Percentiles rank a stretch among this genome's conserved stretches.
phyloP scores from a whole-genome alignment of 2,888 invertebrate genomes.

The Chaetogeoica ovagalla region DNA sequence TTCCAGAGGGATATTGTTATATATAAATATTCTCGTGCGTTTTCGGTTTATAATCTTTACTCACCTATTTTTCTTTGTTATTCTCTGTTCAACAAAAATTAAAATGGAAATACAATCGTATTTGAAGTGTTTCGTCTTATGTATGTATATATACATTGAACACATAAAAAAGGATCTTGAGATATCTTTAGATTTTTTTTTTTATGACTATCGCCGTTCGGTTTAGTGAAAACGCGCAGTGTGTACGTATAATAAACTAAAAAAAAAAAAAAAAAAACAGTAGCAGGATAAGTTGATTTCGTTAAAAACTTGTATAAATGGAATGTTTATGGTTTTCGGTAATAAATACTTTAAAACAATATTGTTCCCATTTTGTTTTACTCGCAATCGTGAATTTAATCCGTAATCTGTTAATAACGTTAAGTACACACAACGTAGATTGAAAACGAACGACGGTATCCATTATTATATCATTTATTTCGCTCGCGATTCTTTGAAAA shows the following conservation, averaged over 20 bases:
- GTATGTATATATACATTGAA: background rate
- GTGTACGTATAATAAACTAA: too few species aligned
- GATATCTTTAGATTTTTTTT: background rate
- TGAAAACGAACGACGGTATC: background rate
- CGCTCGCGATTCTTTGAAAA: background rate
- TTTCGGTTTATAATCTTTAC: background rate
- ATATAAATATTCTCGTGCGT: background rate
- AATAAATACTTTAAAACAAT: background rate
- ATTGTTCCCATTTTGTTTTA: background rate
- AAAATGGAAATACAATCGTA: slow-evolving; percentile 4
- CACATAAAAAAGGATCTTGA: background rate
- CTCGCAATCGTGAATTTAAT: background rate
- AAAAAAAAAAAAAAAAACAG: too few species aligned
- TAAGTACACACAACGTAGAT: background rate
- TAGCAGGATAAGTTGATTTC: too few species aligned
- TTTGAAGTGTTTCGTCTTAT: background rate
- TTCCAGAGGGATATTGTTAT: slow-evolving; percentile 30
- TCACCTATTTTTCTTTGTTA: background rate
- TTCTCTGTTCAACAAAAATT: background rate
- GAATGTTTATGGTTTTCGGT: background rate
- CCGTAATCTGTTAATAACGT: background rate
- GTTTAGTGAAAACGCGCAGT: too few species aligned
- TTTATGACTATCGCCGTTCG: background rate
- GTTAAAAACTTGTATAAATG: background rate
- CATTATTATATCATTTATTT: background rate